These are phyloP conservation scores for Sternarchorhynchus goeldii DNA, from an alignment of 2,797 vertebrate species.

Conservation along the genomic window DNA sequence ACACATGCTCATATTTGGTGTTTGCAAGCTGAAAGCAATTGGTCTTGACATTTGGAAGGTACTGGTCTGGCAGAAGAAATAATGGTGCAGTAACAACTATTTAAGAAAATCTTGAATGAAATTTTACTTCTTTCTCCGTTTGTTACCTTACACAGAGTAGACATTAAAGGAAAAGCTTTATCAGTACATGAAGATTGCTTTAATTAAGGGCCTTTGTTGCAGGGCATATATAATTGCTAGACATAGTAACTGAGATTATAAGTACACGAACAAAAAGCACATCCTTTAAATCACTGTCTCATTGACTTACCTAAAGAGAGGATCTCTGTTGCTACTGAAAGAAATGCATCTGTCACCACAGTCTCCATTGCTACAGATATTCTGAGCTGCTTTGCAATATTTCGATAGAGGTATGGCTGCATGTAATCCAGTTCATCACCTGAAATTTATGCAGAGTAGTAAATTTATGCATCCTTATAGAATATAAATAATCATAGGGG, in stretches of 20 bases:
- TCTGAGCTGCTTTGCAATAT: conserved; percentile 90
- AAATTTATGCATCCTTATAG: no score
- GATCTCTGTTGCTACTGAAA: conserved; percentile 90
- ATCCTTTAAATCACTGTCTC: conserved; percentile 42
- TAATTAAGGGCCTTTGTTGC: neutral
- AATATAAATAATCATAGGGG: no score
- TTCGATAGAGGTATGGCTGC: conserved; percentile 88
- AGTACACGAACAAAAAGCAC: neutral
- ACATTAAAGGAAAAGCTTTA: neutral
- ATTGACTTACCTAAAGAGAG: conserved; percentile 85
- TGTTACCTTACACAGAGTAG: neutral
- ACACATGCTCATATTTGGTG: no score
- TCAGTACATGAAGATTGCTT: neutral
- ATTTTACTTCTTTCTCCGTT: no score
- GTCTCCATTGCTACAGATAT: conserved; percentile 88
- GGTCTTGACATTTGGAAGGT: no score
- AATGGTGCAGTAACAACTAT: no score
- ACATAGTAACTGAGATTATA: neutral
- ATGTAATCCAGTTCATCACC: conserved; percentile 96
- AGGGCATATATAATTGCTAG: neutral
- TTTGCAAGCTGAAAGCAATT: no score
- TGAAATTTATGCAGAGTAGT: conserved; percentile 57
- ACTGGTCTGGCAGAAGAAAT: no score
- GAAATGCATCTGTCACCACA: conserved; percentile 90
- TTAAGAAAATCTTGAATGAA: no score